phyloP scores from a whole-genome alignment of 2,797 vertebrate genomes.

The Cryptoblepharus egeriae region DNA sequence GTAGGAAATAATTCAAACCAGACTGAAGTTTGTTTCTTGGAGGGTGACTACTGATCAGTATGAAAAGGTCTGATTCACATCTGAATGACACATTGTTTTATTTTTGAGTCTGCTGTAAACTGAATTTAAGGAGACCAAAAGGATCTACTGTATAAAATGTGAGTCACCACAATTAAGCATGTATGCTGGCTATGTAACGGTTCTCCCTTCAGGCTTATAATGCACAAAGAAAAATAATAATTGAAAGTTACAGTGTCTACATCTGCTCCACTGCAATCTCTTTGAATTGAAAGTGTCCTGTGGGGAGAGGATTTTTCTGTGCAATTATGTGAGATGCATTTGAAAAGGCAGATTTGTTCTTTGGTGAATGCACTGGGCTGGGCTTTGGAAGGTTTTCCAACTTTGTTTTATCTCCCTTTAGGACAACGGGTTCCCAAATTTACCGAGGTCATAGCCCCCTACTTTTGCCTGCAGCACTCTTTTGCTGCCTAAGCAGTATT shows the following conservation, averaged over 20 bases:
- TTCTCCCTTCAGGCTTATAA: background rate
- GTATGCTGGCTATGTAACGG: background rate
- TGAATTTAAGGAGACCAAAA: background rate
- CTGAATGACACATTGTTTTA: background rate
- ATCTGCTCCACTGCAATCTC: background rate
- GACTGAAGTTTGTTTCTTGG: background rate
- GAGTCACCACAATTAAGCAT: background rate
- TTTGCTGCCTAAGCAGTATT: background rate
- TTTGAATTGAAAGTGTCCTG: background rate
- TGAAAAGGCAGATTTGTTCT: background rate
- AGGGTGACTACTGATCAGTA: background rate
- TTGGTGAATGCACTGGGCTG: background rate
- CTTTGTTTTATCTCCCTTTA: background rate
- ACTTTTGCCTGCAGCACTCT: background rate
- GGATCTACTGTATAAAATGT: background rate
- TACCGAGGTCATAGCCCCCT: no score
- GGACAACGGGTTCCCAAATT: no score
- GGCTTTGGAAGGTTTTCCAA: background rate
- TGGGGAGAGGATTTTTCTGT: background rate
- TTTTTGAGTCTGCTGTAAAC: constrained; percentile 3
- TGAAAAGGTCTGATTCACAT: background rate
- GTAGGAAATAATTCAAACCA: background rate
- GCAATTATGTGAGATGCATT: background rate
- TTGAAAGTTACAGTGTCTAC: background rate
- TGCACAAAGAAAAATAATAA: background rate